These are phyloP conservation scores for Ia io DNA, from an alignment of 2,113 vertebrate species.

Conservation along the genomic window DNA sequence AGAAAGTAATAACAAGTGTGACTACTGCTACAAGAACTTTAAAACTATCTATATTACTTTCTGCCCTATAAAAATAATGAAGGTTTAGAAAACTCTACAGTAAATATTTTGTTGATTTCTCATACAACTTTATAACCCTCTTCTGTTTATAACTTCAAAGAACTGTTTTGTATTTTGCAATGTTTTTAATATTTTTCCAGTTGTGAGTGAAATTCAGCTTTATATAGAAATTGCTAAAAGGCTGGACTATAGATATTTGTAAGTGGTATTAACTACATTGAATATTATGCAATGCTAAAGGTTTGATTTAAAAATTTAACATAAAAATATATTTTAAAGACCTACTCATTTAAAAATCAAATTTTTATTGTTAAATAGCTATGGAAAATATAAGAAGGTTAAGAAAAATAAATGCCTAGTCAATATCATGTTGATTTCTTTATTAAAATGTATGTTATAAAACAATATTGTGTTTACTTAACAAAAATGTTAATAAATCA, in stretches of 20 bases:
- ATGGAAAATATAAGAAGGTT: neutral
- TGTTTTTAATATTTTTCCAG: neutral
- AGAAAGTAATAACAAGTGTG: constrained; percentile 72
- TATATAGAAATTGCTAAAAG: constrained; percentile 52
- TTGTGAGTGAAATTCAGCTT: constrained; percentile 66
- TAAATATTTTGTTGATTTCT: constrained; percentile 79
- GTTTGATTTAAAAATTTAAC: neutral
- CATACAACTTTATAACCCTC: constrained; percentile 74
- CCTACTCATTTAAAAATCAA: neutral
- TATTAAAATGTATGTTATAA: neutral
- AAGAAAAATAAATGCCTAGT: neutral
- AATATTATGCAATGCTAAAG: neutral
- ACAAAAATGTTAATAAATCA: neutral
- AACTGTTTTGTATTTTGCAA: constrained; percentile 30
- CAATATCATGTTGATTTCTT: neutral
- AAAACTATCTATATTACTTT: constrained; percentile 79
- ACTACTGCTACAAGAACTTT: constrained; percentile 77
- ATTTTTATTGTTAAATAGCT: neutral
- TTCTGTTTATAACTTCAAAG: constrained; percentile 77
- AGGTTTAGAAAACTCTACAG: constrained; percentile 65
- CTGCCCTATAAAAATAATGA: constrained; percentile 79
- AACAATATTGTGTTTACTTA: neutral
- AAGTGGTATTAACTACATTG: neutral
- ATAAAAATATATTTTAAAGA: neutral
- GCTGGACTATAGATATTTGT: neutral